Evolutionary conservation across 2,113 vertebrate species (phyloP), one percentile per base, ranked within the genome.

Genomic region (Cyanoramphus novaezelandiae): DNA sequence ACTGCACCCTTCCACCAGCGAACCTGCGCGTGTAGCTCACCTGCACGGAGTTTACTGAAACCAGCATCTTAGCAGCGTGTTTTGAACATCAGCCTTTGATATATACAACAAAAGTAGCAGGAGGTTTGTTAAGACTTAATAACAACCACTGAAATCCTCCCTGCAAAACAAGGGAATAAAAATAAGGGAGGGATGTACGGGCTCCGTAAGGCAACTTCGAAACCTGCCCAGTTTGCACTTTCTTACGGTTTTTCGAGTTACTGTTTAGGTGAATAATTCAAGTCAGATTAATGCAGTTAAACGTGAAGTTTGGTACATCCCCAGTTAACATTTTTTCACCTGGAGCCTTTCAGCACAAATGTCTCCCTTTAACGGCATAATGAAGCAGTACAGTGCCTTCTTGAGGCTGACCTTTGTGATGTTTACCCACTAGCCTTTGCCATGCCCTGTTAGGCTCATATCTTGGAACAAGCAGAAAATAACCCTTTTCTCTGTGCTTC

Each of bases 371-470:
- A 7, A 2, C 0, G 8, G 31, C n/a, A 29, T 10, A 11, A 84
- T 0, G 16, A 33, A 19, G n/a, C 3, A 0, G 27, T 0, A 12
- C 7, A 1, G 6, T 46, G 2, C 37, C 64, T 33, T 37, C 43
- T 17, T 3, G 0, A 70, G 44, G 37, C 60, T 28, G 39, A 8
- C 28, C 47, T n/a, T 37, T 9, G n/a, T 4, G 9, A 13, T 4
- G 25, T 27, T 76, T 33, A 17, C 17, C 82, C 67, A 17, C 60
- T 8, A 23, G 23, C 4, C 0, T 91, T 57, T 47, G 25, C 81
- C 28, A 0, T 0, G 0, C 53, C 47, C 65, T 28, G 0, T 5
- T 5, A 23, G n/a, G n/a, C 64, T 23, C 35, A 0, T 3, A 3
- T 11, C 39, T 37, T 9, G 43, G 12, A 50, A 28, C 4, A 9